These are phyloP conservation scores for Idaea biselata DNA, from an alignment of 2,888 invertebrate genomes.

Conservation along the genomic window DNA sequence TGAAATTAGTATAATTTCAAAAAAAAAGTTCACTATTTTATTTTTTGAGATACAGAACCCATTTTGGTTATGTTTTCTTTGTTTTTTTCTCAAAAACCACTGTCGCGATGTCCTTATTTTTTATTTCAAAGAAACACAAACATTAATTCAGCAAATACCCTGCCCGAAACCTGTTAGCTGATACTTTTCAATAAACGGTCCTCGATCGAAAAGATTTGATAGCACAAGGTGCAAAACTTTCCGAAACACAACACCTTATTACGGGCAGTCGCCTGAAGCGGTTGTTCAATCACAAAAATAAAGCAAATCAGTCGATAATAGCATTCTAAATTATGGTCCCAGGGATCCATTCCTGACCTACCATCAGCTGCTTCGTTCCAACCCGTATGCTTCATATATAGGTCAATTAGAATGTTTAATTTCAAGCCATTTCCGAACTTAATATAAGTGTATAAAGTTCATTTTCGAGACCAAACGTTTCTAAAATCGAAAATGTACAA, in stretches of 20 bases:
- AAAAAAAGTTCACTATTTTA: no score
- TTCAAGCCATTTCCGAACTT: constrained; percentile 7
- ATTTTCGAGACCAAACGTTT: constrained; percentile 23
- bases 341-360: constrained; percentile 66
- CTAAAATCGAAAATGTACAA: constrained; percentile 28
- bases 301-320: constrained; percentile 69
- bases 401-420: constrained; percentile 54
- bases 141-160: constrained; percentile 35
- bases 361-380: constrained; percentile 64
- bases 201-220: constrained; percentile 53
- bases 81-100: background rate
- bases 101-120: background rate
- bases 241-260: constrained; percentile 65
- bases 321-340: constrained; percentile 62
- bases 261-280: constrained; percentile 54
- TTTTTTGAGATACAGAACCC: no score
- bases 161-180: constrained; percentile 16
- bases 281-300: constrained; percentile 56
- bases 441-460: constrained; percentile 19
- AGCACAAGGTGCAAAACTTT: constrained; percentile 73
- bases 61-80: no score
- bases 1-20: no score
- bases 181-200: constrained; percentile 52
- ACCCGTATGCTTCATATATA: constrained; percentile 71
- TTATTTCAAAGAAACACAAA: constrained; percentile 27